A percentile compares a stretch with the other conserved stretches of the same genome.
Conservation (phyloP, 2,888 invertebrate species). For the Caenorhabditis sulstoni region DNA sequence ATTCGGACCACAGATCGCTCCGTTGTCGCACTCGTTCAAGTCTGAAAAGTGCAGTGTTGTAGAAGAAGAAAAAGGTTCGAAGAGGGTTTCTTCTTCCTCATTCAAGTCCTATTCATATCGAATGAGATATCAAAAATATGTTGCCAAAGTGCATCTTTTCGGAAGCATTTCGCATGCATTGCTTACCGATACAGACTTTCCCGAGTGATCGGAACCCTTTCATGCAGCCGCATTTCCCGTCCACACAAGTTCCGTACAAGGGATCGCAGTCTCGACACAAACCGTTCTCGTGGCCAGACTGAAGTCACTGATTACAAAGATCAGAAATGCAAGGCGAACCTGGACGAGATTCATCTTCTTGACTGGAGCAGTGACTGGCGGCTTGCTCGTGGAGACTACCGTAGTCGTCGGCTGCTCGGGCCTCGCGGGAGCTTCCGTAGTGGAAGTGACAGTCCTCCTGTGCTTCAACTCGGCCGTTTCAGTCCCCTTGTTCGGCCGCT, state of each 20-base stretch:
- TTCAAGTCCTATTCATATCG: conserved; percentile 37
- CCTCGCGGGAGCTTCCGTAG: conserved; percentile 23
- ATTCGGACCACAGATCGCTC: conserved; percentile 86
- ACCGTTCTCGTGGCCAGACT: conserved; percentile 43
- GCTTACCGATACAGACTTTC: conserved; percentile 74
- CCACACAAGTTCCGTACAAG: conserved; percentile 71
- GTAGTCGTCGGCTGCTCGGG: background rate
- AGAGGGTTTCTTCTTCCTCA: conserved; percentile 1
- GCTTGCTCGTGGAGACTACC: background rate
- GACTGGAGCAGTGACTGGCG: conserved; percentile 19
- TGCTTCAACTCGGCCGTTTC: conserved; percentile 34
- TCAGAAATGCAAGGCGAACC: conserved; percentile 2
- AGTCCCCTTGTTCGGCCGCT: conserved; percentile 34
- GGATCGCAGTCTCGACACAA: conserved; percentile 68
- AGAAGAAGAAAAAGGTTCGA: conserved; percentile 5
- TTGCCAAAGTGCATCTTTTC: conserved; percentile 45
- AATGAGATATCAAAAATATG: conserved; percentile 50
- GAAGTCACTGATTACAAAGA: background rate
- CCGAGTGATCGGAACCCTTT: conserved; percentile 74
- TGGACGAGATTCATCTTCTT: conserved; percentile 23
- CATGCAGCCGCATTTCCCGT: conserved; percentile 74
- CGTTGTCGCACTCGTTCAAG: conserved; percentile 89
- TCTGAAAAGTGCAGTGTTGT: conserved; percentile 82
- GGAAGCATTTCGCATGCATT: conserved; percentile 45
- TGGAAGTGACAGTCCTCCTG: conserved; percentile 50